Conservation (phyloP, 2,113 vertebrate genomes). For the Pica pica region DNA sequence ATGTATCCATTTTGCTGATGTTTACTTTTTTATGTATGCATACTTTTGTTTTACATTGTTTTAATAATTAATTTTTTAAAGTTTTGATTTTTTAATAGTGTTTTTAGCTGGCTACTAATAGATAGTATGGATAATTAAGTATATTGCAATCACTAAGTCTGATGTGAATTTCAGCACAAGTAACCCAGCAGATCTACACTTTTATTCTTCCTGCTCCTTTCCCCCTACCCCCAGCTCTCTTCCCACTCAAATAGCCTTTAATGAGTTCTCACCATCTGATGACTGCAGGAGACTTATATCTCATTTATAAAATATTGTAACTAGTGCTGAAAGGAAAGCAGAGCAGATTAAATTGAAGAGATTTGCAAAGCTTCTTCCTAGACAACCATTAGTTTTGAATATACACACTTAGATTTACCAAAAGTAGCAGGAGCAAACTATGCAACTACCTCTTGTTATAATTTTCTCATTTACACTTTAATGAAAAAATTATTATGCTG, state of each 20-base stretch:
- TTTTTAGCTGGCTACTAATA: not conserved
- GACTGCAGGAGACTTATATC: not conserved
- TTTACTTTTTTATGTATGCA: no score
- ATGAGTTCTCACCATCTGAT: not conserved
- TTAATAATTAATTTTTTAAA: not conserved
- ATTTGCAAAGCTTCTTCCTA: not conserved
- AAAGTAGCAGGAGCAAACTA: not conserved
- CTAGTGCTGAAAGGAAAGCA: not conserved
- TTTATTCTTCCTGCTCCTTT: not conserved
- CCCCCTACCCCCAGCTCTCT: not conserved
- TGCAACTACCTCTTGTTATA: not conserved
- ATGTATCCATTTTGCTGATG: no score
- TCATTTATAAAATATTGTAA: not conserved
- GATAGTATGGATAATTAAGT: not conserved
- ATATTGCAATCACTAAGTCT: not conserved
- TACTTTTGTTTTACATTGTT: not conserved
- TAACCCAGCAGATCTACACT: not conserved
- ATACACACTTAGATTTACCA: not conserved
- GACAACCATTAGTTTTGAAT: not conserved
- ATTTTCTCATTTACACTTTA: slow-evolving; percentile 68
- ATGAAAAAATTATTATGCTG: slow-evolving; percentile 71
- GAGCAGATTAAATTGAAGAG: not conserved
- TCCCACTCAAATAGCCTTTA: not conserved
- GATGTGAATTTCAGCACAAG: not conserved
- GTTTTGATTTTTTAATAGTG: not conserved